These are phyloP conservation scores for Psittacula cyanocephala DNA, from an alignment of 2,113 vertebrate species.

Conservation along the genomic window DNA sequence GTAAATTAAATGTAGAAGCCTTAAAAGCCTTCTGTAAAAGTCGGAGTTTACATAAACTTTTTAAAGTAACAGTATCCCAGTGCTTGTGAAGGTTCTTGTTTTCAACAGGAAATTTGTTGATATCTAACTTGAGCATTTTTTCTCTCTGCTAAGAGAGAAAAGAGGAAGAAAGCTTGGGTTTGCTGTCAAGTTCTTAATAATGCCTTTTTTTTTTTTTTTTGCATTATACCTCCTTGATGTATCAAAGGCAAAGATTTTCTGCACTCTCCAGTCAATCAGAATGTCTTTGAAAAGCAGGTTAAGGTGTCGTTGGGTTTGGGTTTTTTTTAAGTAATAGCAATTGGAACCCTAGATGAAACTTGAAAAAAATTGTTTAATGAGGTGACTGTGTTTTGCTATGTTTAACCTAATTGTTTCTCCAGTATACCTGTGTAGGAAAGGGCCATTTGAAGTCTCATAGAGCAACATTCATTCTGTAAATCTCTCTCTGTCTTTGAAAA, in stretches of 20 bases:
- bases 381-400: not conserved
- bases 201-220: not conserved
- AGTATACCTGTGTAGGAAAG: not conserved
- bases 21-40: not conserved
- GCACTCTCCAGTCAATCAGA: not conserved
- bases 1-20: not conserved
- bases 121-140: not conserved
- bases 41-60: not conserved
- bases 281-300: not conserved
- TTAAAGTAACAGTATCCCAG: not conserved
- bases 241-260: not conserved
- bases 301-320: not conserved
- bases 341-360: not conserved
- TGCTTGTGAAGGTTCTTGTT: not conserved
- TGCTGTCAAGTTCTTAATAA: not conserved
- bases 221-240: not conserved
- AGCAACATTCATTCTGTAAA: not conserved
- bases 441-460: not conserved
- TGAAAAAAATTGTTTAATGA: not conserved
- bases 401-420: not conserved
- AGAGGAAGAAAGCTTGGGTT: not conserved
- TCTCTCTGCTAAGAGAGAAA: not conserved
- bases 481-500: not conserved
- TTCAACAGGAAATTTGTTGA: not conserved
- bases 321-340: accelerated